Evolutionary conservation across 2,888 invertebrate genomes (phyloP), one percentile per base, ranked within the genome.

Genomic region (Tetheella fluctuosa): DNA sequence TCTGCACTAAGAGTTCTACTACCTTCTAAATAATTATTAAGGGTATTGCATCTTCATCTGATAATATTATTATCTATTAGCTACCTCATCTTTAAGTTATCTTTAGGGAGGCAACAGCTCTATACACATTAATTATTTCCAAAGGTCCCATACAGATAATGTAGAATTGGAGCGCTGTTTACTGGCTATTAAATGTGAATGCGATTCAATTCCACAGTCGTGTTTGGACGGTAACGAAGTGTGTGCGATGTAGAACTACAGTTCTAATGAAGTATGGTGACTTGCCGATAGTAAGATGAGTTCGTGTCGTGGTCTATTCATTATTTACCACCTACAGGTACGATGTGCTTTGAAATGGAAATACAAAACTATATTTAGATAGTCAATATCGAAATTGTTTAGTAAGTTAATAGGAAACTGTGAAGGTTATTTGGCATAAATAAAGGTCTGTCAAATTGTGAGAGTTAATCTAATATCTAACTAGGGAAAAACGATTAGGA

Each of bases 111-210:
- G 76, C 57, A 59, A 79, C 85, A 80, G 39, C 88, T 88, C 87
- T 71, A 73, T 70, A 70, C 1, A 77, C 59, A 75, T 80, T 73
- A 77, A 79, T 84, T 80, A 84, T 84, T 81, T 80, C 75, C 72
- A 80, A 85, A 83, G 78, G 76, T 81, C 73, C 80, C 80, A 81
- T 83, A 77, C 73, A 83, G 80, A 85, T 86, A 86, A 86, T 88
- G 83, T 81, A 84, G 84, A 88, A 90, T 81, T 86, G 80, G 86
- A 88, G 81, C 88, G 84, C 82, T 86, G 84, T 88, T 89, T 88
- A 85, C 86, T 83, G 84, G 85, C 90, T 89, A 90, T 89, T 90
- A 90, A 85, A 88, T 79, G 82, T 86, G 87, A 89, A 89, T 89
- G 88, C 86, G 82, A 89, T 91, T 88, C 88, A 85, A 90, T 91